Conservation (phyloP, 2,797 vertebrate species). For the Todus mexicanus region DNA sequence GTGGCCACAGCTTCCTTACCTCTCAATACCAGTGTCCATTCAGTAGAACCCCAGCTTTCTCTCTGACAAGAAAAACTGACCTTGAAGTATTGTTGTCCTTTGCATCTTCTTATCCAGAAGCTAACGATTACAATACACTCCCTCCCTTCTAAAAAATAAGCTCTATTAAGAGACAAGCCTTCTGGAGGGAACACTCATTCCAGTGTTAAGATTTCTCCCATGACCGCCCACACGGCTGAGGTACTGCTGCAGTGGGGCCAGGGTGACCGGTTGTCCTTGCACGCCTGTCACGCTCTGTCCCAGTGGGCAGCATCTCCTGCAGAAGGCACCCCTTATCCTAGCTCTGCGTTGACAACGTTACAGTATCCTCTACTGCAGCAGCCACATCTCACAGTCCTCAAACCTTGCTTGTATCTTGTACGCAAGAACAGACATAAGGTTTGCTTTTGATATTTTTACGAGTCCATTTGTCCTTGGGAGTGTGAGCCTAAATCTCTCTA, state of each 20-base stretch:
- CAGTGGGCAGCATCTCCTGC: not conserved
- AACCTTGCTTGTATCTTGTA: not conserved
- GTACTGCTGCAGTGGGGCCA: rapidly evolving
- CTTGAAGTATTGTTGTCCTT: not conserved
- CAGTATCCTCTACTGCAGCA: not conserved
- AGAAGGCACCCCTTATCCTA: not conserved
- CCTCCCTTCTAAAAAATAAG: not conserved
- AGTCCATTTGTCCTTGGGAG: not conserved
- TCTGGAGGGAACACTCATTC: not conserved
- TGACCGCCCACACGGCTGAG: not conserved
- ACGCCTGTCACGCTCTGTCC: rapidly evolving
- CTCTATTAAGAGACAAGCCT: not conserved
- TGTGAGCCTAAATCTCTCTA: rapidly evolving
- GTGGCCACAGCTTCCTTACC: not conserved
- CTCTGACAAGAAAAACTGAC: not conserved
- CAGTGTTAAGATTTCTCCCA: rapidly evolving
- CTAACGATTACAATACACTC: rapidly evolving
- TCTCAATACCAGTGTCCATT: not conserved
- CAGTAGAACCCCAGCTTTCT: not conserved
- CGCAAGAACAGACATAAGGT: not conserved
- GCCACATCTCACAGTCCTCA: rapidly evolving
- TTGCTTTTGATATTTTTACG: not conserved
- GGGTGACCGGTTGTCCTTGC: rapidly evolving
- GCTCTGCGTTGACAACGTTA: rapidly evolving
- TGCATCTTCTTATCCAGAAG: not conserved